Evolutionary conservation across 2,113 vertebrate genomes (phyloP).

Genomic region (Spermophilus dauricus): DNA sequence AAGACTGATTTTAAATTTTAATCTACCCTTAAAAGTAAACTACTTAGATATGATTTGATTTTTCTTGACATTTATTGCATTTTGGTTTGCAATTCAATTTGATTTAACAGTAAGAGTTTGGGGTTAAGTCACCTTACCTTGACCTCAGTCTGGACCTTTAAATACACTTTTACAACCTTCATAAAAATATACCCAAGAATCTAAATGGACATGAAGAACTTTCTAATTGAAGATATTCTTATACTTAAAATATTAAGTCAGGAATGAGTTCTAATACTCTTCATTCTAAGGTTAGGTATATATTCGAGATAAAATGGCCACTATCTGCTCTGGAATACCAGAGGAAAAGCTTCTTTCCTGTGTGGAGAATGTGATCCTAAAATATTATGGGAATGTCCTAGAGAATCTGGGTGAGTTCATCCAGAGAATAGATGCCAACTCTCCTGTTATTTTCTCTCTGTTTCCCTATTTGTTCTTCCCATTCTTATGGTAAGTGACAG

Average conservation of each 20-base stretch:
- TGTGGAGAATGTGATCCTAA: neutral
- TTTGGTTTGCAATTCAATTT: conserved; percentile 44
- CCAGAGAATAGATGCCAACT: neutral
- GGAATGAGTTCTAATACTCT: neutral
- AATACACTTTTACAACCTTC: neutral
- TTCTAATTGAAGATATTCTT: neutral
- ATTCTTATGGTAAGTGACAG: neutral
- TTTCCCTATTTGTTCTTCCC: neutral
- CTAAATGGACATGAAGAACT: neutral
- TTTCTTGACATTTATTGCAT: conserved; percentile 35
- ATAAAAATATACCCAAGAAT: conserved; percentile 2
- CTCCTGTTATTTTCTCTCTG: neutral
- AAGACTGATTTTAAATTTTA: conserved; percentile 26
- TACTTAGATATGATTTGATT: conserved; percentile 34
- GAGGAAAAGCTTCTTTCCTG: neutral
- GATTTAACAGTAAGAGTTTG: neutral
- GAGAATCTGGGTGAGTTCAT: neutral
- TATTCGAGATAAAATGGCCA: neutral
- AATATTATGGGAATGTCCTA: neutral
- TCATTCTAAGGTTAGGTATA: neutral
- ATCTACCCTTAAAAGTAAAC: conserved; percentile 10
- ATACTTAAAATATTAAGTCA: conserved; percentile 26
- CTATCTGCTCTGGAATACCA: neutral
- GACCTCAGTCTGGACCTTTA: conserved; percentile 27
- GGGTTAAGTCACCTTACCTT: neutral